These are phyloP conservation scores for Dermochelys coriacea DNA, from an alignment of 2,797 vertebrate species.

Conservation along the genomic window DNA sequence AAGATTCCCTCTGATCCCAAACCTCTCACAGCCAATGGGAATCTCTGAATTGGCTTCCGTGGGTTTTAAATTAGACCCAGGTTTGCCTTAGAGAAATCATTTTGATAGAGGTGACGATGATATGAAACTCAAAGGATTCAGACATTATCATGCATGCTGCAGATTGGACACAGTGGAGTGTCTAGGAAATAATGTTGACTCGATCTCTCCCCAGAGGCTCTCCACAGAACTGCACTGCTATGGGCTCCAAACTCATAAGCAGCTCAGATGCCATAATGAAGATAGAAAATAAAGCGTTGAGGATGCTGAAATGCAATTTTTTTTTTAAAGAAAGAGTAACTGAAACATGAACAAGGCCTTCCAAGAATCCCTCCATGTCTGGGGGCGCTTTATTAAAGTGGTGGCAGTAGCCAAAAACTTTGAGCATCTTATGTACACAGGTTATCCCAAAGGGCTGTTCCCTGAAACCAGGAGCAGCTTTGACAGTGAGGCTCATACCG, in stretches of 20 bases:
- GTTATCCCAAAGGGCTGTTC: not conserved
- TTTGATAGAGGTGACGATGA: not conserved
- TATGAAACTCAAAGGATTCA: not conserved
- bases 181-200: not conserved
- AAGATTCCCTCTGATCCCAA: not conserved
- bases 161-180: not conserved
- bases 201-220: fast-evolving
- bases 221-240: fast-evolving
- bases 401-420: not conserved
- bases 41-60: fast-evolving
- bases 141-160: fast-evolving
- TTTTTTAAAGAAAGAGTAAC: not conserved
- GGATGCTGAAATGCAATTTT: not conserved
- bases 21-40: not conserved
- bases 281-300: not conserved
- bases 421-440: not conserved
- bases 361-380: not conserved
- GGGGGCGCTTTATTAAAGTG: not conserved
- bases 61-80: not conserved
- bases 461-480: not conserved
- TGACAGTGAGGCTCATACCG: not conserved
- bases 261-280: not conserved
- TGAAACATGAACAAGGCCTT: not conserved
- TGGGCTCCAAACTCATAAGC: not conserved
- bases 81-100: fast-evolving